Conservation (phyloP, 2,888 invertebrate genomes). For the Mimachlamys varia region DNA sequence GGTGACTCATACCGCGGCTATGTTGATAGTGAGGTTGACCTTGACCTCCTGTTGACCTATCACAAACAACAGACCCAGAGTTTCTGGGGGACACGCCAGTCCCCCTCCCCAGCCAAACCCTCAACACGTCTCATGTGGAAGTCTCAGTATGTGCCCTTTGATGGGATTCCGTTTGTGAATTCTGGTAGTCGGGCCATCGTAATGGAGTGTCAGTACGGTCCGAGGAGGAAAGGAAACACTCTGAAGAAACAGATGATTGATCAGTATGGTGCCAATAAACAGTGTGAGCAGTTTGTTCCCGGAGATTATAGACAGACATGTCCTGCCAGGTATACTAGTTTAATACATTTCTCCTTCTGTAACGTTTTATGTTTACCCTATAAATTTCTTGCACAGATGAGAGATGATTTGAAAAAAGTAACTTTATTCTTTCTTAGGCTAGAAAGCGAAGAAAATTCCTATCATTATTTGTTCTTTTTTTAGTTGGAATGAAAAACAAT, state of each 20-base stretch:
- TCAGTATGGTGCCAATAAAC: background rate
- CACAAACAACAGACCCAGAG: slow-evolving; percentile 80
- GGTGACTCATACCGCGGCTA: slow-evolving; percentile 81
- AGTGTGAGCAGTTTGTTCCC: slow-evolving; percentile 42
- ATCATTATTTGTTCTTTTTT: too few relatives aligned
- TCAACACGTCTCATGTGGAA: slow-evolving; percentile 81
- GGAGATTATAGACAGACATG: slow-evolving; percentile 78
- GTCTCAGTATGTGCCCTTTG: slow-evolving; percentile 81
- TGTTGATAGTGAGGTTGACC: slow-evolving; percentile 79
- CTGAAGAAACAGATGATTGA: slow-evolving; percentile 62
- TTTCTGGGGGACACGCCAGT: slow-evolving; percentile 81
- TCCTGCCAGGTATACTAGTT: slow-evolving; percentile 76
- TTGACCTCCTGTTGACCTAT: slow-evolving; percentile 79
- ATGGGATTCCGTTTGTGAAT: slow-evolving; percentile 81
- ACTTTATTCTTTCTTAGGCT: too few relatives aligned
- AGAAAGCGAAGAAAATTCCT: too few relatives aligned
- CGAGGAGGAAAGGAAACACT: slow-evolving; percentile 77
- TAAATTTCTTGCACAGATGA: too few relatives aligned
- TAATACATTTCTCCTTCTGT: background rate
- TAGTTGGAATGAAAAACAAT: too few relatives aligned
- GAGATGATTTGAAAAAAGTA: too few relatives aligned
- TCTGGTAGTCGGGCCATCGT: slow-evolving; percentile 81
- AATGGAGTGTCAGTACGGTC: slow-evolving; percentile 81
- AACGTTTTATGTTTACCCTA: background rate
- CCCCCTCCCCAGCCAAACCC: slow-evolving; percentile 78